phyloP scores from a whole-genome alignment of 2,888 invertebrate species.

The Mythimna impura region DNA sequence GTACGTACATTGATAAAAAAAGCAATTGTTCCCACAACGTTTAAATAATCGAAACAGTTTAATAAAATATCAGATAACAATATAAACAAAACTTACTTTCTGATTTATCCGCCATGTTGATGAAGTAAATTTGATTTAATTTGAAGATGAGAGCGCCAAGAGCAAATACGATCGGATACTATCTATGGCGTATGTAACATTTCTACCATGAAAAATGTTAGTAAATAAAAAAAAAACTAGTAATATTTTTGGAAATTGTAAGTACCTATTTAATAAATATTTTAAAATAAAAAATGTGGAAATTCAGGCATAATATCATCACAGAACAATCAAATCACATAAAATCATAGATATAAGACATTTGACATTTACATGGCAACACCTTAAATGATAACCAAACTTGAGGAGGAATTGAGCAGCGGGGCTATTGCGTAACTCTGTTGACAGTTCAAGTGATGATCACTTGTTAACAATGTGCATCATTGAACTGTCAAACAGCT shows the following conservation, averaged over 20 bases:
- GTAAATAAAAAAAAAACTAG: neutral
- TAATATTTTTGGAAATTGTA: neutral
- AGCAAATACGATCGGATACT: constrained; percentile 69
- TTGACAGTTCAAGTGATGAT: too few species aligned
- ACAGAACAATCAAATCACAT: too few species aligned
- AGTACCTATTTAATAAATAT: neutral
- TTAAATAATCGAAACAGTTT: constrained; percentile 13
- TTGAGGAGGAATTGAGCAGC: too few species aligned
- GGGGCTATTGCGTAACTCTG: too few species aligned
- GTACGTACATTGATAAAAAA: constrained; percentile 53
- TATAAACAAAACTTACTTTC: constrained; percentile 93
- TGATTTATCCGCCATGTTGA: constrained; percentile 95
- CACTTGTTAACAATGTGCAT: too few species aligned
- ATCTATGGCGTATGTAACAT: constrained; percentile 26
- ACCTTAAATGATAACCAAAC: too few species aligned
- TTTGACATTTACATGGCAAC: neutral
- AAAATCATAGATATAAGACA: neutral
- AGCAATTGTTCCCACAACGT: constrained; percentile 34
- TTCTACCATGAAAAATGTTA: neutral
- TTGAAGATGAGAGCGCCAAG: constrained; percentile 87
- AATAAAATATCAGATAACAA: constrained; percentile 60
- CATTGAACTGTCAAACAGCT: too few species aligned
- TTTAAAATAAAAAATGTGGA: neutral
- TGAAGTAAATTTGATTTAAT: constrained; percentile 80
- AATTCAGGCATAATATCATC: too few species aligned